Conservation (phyloP, 2,888 invertebrate species). For the Galeruca laticollis region DNA sequence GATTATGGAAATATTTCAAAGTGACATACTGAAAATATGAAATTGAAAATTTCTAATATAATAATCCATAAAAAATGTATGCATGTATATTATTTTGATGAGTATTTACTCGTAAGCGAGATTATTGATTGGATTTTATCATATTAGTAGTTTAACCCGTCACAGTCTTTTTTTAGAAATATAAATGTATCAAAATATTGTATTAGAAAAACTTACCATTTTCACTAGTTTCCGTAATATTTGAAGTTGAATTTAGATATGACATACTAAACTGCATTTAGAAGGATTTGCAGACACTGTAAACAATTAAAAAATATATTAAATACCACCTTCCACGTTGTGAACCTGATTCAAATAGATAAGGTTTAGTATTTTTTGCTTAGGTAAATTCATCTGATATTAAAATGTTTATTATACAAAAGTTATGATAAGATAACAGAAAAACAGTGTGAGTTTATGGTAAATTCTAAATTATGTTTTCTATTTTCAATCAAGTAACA, state of each 20-base stretch:
- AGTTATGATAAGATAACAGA: constrained; percentile 21
- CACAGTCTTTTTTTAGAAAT: too few species aligned
- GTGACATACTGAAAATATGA: too few species aligned
- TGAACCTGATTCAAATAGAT: constrained; percentile 5
- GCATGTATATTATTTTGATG: too few species aligned
- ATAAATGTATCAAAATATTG: too few species aligned
- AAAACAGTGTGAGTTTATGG: not conserved
- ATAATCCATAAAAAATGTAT: too few species aligned
- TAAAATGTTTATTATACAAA: constrained; percentile 7
- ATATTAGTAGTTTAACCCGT: too few species aligned
- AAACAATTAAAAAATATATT: constrained; percentile 38
- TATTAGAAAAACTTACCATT: constrained; percentile 47
- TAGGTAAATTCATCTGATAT: constrained; percentile 14
- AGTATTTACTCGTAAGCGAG: too few species aligned
- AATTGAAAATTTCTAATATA: too few species aligned
- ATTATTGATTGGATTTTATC: too few species aligned
- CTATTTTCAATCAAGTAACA: too few species aligned
- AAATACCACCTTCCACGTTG: not conserved
- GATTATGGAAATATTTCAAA: too few species aligned
- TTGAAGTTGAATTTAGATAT: constrained; percentile 46
- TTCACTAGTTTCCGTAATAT: constrained; percentile 47
- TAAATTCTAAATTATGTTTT: not conserved
- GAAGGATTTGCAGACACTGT: constrained; percentile 47
- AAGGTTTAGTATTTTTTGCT: constrained; percentile 5
- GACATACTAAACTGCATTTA: constrained; percentile 50